phyloP scores from a whole-genome alignment of 2,888 invertebrate genomes.

The Chironomus riparius region DNA sequence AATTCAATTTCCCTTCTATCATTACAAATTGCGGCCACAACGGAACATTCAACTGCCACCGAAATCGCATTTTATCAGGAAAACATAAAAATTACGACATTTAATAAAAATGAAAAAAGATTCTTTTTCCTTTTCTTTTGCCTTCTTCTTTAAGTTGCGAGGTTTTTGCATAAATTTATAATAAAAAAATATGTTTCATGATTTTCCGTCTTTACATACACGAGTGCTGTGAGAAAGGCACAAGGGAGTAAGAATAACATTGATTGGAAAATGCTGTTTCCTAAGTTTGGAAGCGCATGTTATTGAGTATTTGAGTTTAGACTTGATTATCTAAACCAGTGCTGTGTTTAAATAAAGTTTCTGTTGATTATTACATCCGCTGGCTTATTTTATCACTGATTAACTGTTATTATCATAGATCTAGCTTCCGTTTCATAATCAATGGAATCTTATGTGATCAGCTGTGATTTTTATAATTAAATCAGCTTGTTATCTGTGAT shows the following conservation, averaged over 20 bases:
- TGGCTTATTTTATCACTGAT: no score
- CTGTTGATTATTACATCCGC: no score
- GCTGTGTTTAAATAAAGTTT: no score
- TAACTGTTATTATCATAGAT: no score
- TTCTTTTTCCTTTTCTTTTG: neutral
- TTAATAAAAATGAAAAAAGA: slow-evolving; percentile 18
- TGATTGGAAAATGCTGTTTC: no score
- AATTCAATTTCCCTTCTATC: neutral
- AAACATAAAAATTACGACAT: slow-evolving; percentile 25
- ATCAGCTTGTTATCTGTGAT: no score
- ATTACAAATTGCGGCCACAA: slow-evolving; percentile 7
- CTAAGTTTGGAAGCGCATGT: no score
- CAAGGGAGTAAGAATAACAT: neutral
- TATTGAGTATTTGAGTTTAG: no score
- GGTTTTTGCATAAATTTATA: slow-evolving; percentile 25
- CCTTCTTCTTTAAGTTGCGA: neutral
- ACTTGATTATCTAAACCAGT: no score
- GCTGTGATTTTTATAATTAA: no score
- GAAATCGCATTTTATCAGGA: slow-evolving; percentile 13
- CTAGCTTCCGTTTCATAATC: no score
- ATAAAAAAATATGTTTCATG: slow-evolving; percentile 16
- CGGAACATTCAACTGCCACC: neutral
- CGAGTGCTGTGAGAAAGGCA: neutral
- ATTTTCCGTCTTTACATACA: neutral
- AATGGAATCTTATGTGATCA: no score